Conservation (phyloP, 2,888 invertebrate genomes). For the Gortyna flavago region DNA sequence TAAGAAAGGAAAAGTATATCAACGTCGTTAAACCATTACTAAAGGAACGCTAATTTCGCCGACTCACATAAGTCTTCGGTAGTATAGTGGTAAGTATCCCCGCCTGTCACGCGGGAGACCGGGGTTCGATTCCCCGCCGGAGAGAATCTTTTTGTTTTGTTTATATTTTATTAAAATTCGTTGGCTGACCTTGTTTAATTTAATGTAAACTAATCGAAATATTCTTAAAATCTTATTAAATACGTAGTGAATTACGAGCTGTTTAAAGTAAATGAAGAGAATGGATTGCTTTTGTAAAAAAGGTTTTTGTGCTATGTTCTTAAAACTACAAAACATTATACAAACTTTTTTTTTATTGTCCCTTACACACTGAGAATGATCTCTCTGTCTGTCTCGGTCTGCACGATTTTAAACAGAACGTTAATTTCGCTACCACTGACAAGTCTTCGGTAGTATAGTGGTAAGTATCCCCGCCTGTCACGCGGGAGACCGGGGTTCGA, state of each 20-base stretch:
- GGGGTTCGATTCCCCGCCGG: conserved; percentile 72
- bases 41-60: conserved; percentile 18
- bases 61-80: conserved; percentile 48
- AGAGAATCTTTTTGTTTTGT: conserved; percentile 60
- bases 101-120: conserved; percentile 90
- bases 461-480: conserved; percentile 91
- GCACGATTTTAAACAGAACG: not conserved
- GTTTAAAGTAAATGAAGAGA: not conserved
- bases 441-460: conserved; percentile 86
- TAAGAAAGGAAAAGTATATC: accelerated
- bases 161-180: not conserved
- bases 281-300: too few species aligned
- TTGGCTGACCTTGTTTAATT: not conserved
- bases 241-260: not conserved
- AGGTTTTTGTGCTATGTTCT: not conserved
- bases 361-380: too few species aligned
- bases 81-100: conserved; percentile 91
- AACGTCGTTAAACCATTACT: not conserved
- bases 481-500: conserved; percentile 85
- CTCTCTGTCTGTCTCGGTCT: too few species aligned
- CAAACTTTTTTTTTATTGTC: not conserved
- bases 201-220: not conserved
- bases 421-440: accelerated
- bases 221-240: too few species aligned
- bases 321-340: too few species aligned